Base-by-base conservation (phyloP, 2,113 vertebrate species). In the Garra rufa region DNA sequence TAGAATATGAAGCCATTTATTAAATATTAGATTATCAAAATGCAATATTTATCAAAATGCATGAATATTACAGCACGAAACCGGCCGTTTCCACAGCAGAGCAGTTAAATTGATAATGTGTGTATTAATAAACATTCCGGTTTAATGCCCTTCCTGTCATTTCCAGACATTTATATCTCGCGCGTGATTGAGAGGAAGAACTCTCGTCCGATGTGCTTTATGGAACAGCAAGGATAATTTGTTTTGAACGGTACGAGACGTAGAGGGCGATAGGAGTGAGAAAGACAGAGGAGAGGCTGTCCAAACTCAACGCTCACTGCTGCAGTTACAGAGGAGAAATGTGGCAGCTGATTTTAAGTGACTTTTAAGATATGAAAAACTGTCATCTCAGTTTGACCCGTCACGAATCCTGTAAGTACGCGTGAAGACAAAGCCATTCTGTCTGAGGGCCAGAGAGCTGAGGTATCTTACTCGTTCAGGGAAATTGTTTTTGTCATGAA, bases 401-500 rank as follows among this genome's bases (percentile, higher is more conserved):
- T 63, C 76, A 63, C 57, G 57, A 79, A 79, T 79, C 57, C 34
- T 79, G 41, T 61, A 63, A 79, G 57, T 79, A 43, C 24, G 15
- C 24, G 38, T 79, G 41, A 79, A 61, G 76, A 63, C 34, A 63
- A 28, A 44, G 78, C 26, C 10, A 21, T 80, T 65, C 38, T 30
- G 85, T 95, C 95, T 0, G 94, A 95, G 87, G 97, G 97, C 85
- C 94, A 93, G 71, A 65, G 41, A 80, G 78, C 78, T 48, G 59
- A 80, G 17, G 67, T 80, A 67, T 34, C 61, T 43, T 30, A 67
- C 41, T 34, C 41, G 43, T 80, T 80, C 59, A 65, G 26, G 59
- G 41, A 80, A 67, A 80, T 30, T 98, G 97, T 93, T 97, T 98
- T 82, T 99, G 98, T 4, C 95, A 97, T 90, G 96, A 98, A 89